Conservation (phyloP, 1,140 invertebrate species). For the Brachionus sp. region DNA sequence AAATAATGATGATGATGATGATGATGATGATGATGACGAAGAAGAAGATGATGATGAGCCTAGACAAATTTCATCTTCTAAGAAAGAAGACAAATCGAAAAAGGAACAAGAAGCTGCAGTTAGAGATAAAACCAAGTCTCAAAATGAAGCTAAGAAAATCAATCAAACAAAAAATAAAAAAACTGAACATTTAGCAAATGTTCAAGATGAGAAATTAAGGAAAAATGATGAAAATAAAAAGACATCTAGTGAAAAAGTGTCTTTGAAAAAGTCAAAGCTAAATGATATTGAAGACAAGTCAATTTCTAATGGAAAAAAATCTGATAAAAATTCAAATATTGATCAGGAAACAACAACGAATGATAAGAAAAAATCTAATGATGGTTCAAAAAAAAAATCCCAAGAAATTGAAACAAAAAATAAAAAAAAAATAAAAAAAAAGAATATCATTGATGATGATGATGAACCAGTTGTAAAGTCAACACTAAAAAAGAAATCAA, state of each 20-base stretch:
- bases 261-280: background rate
- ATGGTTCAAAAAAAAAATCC: background rate
- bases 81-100: background rate
- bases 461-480: background rate
- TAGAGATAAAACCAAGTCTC: background rate
- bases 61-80: background rate
- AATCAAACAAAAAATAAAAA: background rate
- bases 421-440: background rate
- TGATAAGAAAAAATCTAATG: background rate
- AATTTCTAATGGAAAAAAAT: background rate
- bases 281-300: background rate
- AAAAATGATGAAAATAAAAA: background rate
- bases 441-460: background rate
- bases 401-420: background rate
- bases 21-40: background rate
- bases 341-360: constrained; percentile 47
- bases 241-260: background rate
- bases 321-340: background rate
- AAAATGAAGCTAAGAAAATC: background rate
- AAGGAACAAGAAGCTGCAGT: background rate
- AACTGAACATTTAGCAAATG: too few species aligned
- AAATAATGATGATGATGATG: background rate
- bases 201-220: background rate
- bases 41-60: background rate
- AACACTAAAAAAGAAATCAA: background rate